phyloP scores from a whole-genome alignment of 2,797 vertebrate species.

The Alcedo atthis region DNA sequence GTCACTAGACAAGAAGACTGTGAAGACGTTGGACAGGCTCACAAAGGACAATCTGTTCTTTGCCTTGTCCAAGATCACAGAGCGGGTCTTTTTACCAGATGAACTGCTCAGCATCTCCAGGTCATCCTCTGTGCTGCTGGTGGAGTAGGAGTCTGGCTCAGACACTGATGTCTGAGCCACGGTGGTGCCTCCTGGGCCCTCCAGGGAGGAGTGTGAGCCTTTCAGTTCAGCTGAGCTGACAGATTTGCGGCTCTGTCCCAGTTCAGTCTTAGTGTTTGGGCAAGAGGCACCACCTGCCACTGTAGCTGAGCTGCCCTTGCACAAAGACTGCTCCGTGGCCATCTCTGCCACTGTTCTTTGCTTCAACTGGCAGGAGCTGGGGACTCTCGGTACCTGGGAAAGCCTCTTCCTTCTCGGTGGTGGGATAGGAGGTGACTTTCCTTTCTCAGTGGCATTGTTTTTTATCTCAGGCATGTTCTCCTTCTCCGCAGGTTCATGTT shows the following conservation, averaged over 20 bases:
- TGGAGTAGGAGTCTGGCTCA: slow-evolving; percentile 90
- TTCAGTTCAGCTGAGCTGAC: slow-evolving; percentile 62
- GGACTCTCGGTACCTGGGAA: slow-evolving; percentile 34
- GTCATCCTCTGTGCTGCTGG: slow-evolving; percentile 95
- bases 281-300: neutral
- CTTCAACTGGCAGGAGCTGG: neutral
- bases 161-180: slow-evolving; percentile 11
- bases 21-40: slow-evolving; percentile 85
- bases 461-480: neutral
- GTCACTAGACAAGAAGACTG: slow-evolving; percentile 88
- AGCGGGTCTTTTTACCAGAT: slow-evolving; percentile 80
- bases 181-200: slow-evolving; percentile 75
- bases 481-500: neutral
- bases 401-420: slow-evolving; percentile 87
- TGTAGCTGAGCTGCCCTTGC: neutral
- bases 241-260: neutral
- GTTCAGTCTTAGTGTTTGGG: neutral
- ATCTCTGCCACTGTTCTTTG: neutral
- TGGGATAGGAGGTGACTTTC: slow-evolving; percentile 80
- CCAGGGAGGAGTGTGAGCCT: slow-evolving; percentile 81
- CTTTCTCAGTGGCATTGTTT: slow-evolving; percentile 17
- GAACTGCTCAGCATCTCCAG: slow-evolving; percentile 74
- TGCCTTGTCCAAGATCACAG: slow-evolving; percentile 88
- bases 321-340: fast-evolving
- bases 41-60: slow-evolving; percentile 87